These are phyloP conservation scores for Recurvirostra avosetta DNA, from an alignment of 2,113 vertebrate species.

Conservation along the genomic window DNA sequence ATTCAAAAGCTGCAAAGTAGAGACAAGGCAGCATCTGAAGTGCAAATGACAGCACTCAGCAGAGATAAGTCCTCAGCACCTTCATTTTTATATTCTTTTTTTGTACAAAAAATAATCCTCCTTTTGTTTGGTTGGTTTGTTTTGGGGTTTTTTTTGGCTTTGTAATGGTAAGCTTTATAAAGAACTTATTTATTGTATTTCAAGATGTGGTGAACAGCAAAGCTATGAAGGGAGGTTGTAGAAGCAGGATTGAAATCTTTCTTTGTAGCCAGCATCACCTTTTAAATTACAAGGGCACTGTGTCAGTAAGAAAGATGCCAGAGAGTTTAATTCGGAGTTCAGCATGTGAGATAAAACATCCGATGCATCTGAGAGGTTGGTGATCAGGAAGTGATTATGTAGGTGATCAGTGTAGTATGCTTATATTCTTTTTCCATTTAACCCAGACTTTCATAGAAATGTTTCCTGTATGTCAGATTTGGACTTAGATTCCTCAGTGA, in stretches of 20 bases:
- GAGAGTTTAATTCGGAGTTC: background rate
- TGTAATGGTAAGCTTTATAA: background rate
- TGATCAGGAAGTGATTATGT: background rate
- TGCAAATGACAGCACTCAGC: background rate
- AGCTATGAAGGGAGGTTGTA: background rate
- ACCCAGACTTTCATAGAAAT: background rate
- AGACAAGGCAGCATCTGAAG: background rate
- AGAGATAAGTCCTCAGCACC: background rate
- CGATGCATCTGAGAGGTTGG: background rate
- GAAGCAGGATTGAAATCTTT: background rate
- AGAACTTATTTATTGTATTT: background rate
- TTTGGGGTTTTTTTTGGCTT: background rate
- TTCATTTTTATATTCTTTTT: background rate
- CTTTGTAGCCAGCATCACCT: background rate
- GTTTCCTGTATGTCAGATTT: background rate
- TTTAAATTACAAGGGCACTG: background rate
- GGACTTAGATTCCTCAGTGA: background rate
- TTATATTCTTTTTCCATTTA: background rate
- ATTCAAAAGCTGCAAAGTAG: background rate
- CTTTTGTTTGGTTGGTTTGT: background rate
- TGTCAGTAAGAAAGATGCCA: background rate
- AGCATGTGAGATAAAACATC: background rate
- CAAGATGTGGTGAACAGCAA: background rate
- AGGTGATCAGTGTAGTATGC: background rate
- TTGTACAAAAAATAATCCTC: background rate